phyloP scores from a whole-genome alignment of 2,113 vertebrate genomes.

The Pachycephala philippinensis region DNA sequence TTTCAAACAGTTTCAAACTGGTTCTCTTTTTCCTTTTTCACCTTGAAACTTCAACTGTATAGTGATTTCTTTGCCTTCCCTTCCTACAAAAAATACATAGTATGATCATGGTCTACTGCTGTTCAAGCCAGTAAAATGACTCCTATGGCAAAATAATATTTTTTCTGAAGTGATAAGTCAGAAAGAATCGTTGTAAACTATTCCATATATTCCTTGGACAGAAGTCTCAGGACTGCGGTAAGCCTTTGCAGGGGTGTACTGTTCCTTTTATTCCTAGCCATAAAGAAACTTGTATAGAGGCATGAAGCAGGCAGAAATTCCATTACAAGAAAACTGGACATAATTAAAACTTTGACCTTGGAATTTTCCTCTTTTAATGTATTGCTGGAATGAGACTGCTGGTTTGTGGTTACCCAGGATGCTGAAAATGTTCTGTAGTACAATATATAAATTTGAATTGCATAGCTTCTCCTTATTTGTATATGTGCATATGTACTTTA shows the following conservation, averaged over 20 bases:
- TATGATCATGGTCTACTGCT: not conserved
- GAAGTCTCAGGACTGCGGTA: not conserved
- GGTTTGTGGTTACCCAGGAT: not conserved
- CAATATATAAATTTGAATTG: not conserved
- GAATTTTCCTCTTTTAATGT: not conserved
- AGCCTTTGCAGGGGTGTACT: not conserved
- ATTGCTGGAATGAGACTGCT: not conserved
- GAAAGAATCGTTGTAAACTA: not conserved
- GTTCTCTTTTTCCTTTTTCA: not conserved
- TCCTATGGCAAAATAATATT: not conserved
- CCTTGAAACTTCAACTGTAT: not conserved
- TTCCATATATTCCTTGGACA: not conserved
- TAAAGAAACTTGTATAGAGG: not conserved
- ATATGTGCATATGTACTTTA: not conserved
- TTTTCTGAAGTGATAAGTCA: not conserved
- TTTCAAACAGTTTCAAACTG: not conserved
- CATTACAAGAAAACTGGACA: not conserved
- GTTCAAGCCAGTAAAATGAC: not conserved
- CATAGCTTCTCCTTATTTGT: not conserved
- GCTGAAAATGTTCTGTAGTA: not conserved
- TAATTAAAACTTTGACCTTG: not conserved
- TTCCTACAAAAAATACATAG: not conserved
- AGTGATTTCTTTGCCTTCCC: not conserved
- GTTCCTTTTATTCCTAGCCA: not conserved
- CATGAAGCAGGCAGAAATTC: not conserved